Evolutionary conservation across 2,113 vertebrate genomes (phyloP).

Genomic region (Arizona elegans): DNA sequence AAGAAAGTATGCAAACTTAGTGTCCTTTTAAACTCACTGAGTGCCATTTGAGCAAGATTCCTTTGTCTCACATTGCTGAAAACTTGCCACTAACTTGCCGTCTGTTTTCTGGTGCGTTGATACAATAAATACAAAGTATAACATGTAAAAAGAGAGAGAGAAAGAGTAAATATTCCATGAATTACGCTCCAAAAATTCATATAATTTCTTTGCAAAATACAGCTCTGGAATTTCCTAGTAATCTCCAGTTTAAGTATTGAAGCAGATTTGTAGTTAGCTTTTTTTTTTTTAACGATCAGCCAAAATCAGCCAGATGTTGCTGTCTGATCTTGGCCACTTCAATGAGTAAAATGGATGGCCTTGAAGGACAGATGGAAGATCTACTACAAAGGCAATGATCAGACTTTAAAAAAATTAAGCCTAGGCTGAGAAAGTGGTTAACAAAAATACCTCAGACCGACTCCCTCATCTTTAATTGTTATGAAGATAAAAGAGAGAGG

Average conservation of each 20-base stretch:
- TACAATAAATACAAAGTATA: background rate
- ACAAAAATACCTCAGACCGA: background rate
- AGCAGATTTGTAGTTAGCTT: background rate
- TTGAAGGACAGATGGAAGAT: background rate
- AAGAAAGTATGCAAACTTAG: background rate
- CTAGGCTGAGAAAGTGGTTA: background rate
- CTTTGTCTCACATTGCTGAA: background rate
- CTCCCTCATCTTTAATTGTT: background rate
- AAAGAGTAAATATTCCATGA: background rate
- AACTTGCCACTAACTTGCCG: background rate
- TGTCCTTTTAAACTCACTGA: background rate
- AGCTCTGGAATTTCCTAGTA: background rate
- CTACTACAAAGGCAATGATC: background rate
- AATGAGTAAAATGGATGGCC: background rate
- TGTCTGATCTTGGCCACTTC: background rate
- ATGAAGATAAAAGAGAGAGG: background rate
- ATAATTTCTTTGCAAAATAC: background rate
- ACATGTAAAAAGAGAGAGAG: background rate
- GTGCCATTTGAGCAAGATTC: background rate
- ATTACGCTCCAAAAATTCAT: background rate
- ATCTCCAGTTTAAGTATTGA: background rate
- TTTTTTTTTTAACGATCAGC: no score
- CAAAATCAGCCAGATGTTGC: background rate
- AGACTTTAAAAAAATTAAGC: background rate
- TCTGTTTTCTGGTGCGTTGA: background rate